These are phyloP conservation scores for Anser brachyrhynchus DNA, from an alignment of 2,113 vertebrate species.

Conservation along the genomic window DNA sequence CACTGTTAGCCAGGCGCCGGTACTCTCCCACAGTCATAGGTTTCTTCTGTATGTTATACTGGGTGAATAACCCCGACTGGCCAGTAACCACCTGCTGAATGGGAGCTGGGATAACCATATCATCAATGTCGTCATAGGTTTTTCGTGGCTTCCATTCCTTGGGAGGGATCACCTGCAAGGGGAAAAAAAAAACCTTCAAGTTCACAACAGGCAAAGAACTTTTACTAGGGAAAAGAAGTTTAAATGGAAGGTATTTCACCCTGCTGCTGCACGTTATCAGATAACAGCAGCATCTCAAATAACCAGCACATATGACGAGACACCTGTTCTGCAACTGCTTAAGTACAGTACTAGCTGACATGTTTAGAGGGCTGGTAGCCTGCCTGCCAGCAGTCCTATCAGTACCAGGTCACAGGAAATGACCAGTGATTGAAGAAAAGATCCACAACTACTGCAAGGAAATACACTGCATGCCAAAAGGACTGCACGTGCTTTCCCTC, in stretches of 20 bases:
- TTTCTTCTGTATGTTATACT: slow-evolving; percentile 88
- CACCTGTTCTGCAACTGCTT: background rate
- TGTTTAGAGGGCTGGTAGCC: background rate
- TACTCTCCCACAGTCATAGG: slow-evolving; percentile 85
- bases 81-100: slow-evolving; percentile 87
- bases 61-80: slow-evolving; percentile 83
- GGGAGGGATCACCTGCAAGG: slow-evolving; percentile 80
- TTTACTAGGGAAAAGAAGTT: background rate
- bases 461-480: background rate
- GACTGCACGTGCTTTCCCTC: background rate
- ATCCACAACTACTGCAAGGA: background rate
- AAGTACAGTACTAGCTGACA: background rate
- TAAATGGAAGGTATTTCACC: background rate
- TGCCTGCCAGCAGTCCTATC: background rate
- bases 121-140: slow-evolving; percentile 82
- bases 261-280: background rate
- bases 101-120: slow-evolving; percentile 83
- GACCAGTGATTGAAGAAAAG: background rate
- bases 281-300: background rate
- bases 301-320: background rate
- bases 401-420: background rate
- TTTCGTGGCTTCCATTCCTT: slow-evolving; percentile 82
- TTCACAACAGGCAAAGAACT: background rate
- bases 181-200: accelerated
- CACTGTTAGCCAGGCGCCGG: slow-evolving; percentile 81